Evolutionary conservation across 1,140 invertebrate genomes (phyloP).

Genomic region (Lepeophtheirus salmonis): DNA sequence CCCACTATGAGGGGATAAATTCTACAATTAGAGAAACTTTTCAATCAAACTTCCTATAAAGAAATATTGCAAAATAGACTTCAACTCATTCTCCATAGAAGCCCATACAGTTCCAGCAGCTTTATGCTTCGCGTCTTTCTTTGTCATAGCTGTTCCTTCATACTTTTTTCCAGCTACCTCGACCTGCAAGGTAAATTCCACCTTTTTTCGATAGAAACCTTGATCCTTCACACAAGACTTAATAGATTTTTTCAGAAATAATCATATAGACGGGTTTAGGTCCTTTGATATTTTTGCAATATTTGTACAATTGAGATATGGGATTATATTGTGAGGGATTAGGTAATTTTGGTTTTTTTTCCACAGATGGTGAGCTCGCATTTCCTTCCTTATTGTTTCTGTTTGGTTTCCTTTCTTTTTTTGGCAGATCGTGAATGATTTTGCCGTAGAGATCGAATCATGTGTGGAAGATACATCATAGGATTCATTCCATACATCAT

Average conservation of each 20-base stretch:
- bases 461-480: neutral
- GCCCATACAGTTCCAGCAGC: conserved; percentile 6
- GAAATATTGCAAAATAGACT: no score
- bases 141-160: neutral
- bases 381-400: neutral
- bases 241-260: neutral
- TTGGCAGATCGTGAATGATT: neutral
- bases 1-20: no score
- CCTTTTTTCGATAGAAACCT: conserved; percentile 6
- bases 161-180: neutral
- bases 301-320: conserved; percentile 8
- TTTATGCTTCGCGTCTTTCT: conserved; percentile 8
- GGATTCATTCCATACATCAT: neutral
- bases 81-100: neutral
- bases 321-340: conserved; percentile 13
- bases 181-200: conserved; percentile 6
- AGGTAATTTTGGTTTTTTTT: neutral
- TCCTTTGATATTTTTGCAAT: neutral
- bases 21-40: no score
- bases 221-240: neutral
- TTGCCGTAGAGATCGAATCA: neutral
- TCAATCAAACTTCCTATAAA: no score
- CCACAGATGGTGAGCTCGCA: neutral
- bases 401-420: neutral
- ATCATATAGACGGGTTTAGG: conserved; percentile 6